phyloP scores from a whole-genome alignment of 2,113 vertebrate genomes.

The Zosterops lateralis region DNA sequence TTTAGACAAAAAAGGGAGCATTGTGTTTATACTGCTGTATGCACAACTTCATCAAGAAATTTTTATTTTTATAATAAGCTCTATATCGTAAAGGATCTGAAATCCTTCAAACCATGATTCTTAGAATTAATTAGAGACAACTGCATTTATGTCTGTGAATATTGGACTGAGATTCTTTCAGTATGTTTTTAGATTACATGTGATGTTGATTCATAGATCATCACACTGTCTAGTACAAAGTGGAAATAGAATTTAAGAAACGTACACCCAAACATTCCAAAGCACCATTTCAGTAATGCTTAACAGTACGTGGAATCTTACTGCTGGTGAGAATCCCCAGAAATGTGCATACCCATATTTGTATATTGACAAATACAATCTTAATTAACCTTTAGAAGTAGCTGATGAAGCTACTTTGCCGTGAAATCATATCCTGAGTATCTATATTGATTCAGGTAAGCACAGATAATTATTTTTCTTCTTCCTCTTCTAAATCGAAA shows the following conservation, averaged over 20 bases:
- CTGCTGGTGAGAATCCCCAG: background rate
- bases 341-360: background rate
- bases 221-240: background rate
- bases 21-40: background rate
- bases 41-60: background rate
- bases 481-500: background rate
- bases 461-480: background rate
- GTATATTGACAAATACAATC: background rate
- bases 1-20: background rate
- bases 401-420: background rate
- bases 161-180: background rate
- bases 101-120: background rate
- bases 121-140: background rate
- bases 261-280: background rate
- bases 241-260: background rate
- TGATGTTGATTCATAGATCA: background rate
- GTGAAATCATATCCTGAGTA: background rate
- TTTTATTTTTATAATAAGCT: background rate
- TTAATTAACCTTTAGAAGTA: slow-evolving; percentile 41
- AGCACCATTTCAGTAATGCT: background rate
- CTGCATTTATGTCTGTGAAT: background rate
- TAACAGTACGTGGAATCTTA: background rate
- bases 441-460: background rate
- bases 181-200: background rate
- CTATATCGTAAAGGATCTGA: background rate